These are phyloP conservation scores for Tipula helvola DNA, from an alignment of 2,888 invertebrate genomes.

Conservation along the genomic window DNA sequence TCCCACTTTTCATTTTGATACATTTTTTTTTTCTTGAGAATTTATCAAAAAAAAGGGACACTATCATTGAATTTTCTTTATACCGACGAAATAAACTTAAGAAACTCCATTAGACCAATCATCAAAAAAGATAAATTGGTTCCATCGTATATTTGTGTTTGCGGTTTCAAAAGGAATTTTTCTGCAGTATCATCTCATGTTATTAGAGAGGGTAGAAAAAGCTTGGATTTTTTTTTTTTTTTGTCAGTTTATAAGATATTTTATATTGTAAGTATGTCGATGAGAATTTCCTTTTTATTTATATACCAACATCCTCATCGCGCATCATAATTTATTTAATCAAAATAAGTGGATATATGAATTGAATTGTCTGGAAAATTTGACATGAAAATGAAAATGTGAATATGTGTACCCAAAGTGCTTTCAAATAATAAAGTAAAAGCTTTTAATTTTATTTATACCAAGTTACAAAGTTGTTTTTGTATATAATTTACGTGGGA, in stretches of 20 bases:
- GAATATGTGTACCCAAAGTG: neutral
- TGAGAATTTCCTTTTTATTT: neutral
- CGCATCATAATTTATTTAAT: neutral
- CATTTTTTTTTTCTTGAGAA: neutral
- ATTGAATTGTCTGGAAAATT: neutral
- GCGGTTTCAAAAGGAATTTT: neutral
- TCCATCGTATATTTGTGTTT: neutral
- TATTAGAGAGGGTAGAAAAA: neutral
- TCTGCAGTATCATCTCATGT: neutral
- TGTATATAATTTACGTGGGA: neutral
- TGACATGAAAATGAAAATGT: neutral
- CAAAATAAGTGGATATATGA: neutral
- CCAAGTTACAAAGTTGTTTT: neutral
- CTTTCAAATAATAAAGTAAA: neutral
- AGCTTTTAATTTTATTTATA: neutral
- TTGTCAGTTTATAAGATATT: neutral
- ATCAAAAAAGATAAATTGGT: conserved; percentile 5
- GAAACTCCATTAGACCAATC: conserved; percentile 9
- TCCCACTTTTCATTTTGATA: neutral
- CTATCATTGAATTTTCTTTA: neutral
- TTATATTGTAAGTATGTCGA: neutral
- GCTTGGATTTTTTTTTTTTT: neutral
- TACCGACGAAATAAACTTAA: neutral
- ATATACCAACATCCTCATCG: neutral
- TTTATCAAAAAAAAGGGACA: neutral